phyloP scores from a whole-genome alignment of 2,113 vertebrate species.

The Coptodon bakossiorum region DNA sequence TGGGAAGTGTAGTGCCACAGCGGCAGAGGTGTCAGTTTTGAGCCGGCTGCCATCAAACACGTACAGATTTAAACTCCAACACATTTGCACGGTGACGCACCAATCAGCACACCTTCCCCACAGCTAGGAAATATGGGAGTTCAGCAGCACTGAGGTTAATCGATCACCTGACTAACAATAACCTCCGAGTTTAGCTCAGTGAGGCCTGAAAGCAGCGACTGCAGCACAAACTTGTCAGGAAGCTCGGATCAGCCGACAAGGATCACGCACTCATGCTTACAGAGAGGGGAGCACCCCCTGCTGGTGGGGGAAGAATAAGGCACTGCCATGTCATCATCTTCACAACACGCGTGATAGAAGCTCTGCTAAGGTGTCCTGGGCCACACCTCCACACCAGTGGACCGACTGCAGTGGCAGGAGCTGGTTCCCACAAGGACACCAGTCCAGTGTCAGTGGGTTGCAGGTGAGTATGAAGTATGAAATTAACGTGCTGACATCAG shows the following conservation, averaged over 20 bases:
- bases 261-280: background rate
- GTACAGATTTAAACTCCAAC: background rate
- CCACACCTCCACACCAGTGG: background rate
- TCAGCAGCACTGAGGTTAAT: background rate
- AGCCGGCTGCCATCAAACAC: background rate
- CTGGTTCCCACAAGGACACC: background rate
- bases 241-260: background rate
- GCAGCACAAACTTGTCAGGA: background rate
- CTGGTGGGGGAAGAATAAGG: too few species aligned
- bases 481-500: background rate
- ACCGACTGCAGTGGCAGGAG: background rate
- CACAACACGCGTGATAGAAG: background rate
- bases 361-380: background rate
- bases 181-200: background rate
- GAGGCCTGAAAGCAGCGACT: background rate
- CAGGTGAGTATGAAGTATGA: background rate
- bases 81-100: background rate
- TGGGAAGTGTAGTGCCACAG: background rate
- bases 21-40: accelerated
- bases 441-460: background rate
- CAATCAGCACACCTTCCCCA: background rate
- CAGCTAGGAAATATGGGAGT: accelerated
- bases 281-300: background rate
- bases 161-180: background rate
- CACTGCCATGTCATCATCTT: background rate